These are phyloP conservation scores for Forbesichthys papilliferus DNA, from an alignment of 2,113 vertebrate genomes.

Conservation along the genomic window DNA sequence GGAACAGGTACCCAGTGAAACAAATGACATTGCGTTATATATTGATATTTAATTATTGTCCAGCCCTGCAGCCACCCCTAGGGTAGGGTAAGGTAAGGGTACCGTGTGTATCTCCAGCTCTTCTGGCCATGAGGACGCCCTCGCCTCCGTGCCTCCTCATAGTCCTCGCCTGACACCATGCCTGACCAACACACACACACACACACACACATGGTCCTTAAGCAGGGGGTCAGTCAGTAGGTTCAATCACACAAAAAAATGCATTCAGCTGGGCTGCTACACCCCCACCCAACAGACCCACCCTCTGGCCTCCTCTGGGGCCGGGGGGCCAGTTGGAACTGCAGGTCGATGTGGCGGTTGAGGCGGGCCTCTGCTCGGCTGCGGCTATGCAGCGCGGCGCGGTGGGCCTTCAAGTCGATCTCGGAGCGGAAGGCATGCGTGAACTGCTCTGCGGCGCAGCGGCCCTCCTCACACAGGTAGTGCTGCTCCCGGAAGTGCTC, in stretches of 20 bases:
- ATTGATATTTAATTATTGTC: too few relatives aligned
- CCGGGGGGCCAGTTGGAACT: slow-evolving; percentile 85
- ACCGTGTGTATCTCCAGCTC: slow-evolving; percentile 98
- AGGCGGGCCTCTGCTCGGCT: slow-evolving; percentile 93
- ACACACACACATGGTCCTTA: background rate
- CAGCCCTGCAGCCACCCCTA: too few relatives aligned
- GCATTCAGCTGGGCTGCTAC: too few relatives aligned
- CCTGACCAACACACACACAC: slow-evolving; percentile 62
- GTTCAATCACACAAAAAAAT: background rate
- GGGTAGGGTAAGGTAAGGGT: too few relatives aligned
- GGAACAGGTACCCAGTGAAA: too few relatives aligned
- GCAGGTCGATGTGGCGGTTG: slow-evolving; percentile 96
- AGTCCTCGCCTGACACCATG: slow-evolving; percentile 85
- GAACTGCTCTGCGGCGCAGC: slow-evolving; percentile 91
- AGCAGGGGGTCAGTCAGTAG: background rate
- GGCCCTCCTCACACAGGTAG: slow-evolving; percentile 94
- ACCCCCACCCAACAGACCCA: slow-evolving; percentile 42
- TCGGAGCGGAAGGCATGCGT: slow-evolving; percentile 95
- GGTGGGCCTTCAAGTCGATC: slow-evolving; percentile 97
- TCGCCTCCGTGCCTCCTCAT: slow-evolving; percentile 81
- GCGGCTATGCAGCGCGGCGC: slow-evolving; percentile 90
- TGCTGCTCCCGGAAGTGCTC: slow-evolving; percentile 96
- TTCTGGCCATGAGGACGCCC: slow-evolving; percentile 82
- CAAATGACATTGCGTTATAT: too few relatives aligned
- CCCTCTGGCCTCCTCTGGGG: slow-evolving; percentile 87